Conservation (phyloP, 2,797 vertebrate genomes). For the Molossus alvarezi region DNA sequence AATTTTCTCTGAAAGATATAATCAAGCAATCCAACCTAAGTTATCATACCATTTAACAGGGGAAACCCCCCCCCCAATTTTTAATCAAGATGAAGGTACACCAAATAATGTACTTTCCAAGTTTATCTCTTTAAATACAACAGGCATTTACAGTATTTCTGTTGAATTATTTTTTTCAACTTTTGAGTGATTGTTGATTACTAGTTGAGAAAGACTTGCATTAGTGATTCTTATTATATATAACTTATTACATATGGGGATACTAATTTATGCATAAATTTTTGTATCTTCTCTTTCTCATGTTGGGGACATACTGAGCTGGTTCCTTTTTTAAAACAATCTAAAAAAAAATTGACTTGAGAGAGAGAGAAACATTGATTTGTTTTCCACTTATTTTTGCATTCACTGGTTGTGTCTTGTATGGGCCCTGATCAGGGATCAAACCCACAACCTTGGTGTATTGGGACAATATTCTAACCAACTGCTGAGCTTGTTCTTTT, state of each 20-base stretch:
- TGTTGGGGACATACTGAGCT: neutral
- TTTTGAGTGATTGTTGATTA: conserved; percentile 44
- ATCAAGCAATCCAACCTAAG: neutral
- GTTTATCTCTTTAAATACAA: conserved; percentile 21
- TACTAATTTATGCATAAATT: neutral
- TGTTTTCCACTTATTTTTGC: too few species aligned
- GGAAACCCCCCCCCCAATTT: neutral
- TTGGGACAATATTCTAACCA: neutral
- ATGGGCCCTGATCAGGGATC: neutral
- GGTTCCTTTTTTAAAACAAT: neutral
- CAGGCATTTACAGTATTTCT: neutral
- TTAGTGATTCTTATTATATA: conserved; percentile 13
- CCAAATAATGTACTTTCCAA: conserved; percentile 15
- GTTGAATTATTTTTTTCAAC: conserved; percentile 41
- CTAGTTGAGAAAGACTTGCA: neutral
- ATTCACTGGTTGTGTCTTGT: too few species aligned
- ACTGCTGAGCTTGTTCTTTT: neutral
- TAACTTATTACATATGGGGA: neutral
- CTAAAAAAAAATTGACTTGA: too few species aligned
- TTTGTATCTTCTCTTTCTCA: neutral
- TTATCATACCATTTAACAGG: neutral
- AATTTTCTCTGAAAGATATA: conserved; percentile 44
- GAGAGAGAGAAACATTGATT: too few species aligned
- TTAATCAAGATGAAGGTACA: neutral
- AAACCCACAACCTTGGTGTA: neutral